Evolutionary conservation across 2,797 vertebrate genomes (phyloP).

Genomic region (Muscicapa striata): DNA sequence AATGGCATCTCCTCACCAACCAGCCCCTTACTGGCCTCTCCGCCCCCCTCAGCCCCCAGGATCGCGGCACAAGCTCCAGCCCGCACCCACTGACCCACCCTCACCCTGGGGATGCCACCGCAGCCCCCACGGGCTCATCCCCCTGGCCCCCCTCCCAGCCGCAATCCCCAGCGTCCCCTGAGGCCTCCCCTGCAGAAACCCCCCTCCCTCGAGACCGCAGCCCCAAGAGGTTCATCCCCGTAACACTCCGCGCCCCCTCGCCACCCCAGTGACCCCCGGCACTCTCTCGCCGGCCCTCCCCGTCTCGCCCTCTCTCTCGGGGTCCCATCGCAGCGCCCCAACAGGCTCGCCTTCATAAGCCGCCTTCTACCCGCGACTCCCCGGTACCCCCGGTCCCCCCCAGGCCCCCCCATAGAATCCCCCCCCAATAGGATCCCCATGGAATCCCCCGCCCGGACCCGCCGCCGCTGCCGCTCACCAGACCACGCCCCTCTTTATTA

Average conservation of each 20-base stretch:
- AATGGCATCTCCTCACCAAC: accelerated
- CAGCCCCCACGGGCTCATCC: not conserved
- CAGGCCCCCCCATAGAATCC: not conserved
- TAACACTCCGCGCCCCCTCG: not conserved
- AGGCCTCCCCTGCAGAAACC: not conserved
- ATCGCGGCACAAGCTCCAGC: not conserved
- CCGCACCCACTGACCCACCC: not conserved
- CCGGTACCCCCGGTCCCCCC: no score
- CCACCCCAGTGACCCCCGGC: not conserved
- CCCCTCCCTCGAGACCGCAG: not conserved
- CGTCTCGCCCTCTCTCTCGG: not conserved
- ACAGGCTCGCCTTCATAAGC: not conserved
- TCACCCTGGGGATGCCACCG: not conserved
- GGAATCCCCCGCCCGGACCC: not conserved
- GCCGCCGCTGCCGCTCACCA: not conserved
- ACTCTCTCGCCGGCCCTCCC: not conserved
- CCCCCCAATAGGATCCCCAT: not conserved
- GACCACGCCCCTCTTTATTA: constrained; percentile 25
- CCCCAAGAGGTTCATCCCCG: not conserved
- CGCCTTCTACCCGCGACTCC: not conserved
- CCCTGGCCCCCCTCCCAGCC: no score
- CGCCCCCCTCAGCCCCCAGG: no score
- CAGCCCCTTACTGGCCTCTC: not conserved
- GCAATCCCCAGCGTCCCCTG: not conserved
- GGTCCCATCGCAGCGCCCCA: not conserved